Conservation (phyloP, 1,140 invertebrate species). For the Metopolophium dirhodum region DNA sequence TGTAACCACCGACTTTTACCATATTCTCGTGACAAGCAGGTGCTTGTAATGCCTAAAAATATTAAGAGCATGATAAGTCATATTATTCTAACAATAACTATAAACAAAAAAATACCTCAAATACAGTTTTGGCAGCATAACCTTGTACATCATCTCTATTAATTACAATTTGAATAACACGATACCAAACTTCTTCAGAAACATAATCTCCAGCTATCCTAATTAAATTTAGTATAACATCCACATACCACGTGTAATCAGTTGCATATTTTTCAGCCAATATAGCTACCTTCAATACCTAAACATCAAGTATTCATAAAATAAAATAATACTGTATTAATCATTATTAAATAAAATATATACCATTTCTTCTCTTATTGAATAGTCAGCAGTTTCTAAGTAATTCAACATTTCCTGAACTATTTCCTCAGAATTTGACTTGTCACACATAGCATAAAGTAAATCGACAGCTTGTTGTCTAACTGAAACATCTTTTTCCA, state of each 20-base stretch:
- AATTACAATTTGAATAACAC: slow-evolving; percentile 99
- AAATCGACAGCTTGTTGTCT: slow-evolving; percentile 98
- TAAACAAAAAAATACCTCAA: slow-evolving; percentile 72
- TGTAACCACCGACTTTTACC: slow-evolving; percentile 99
- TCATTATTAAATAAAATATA: slow-evolving; percentile 17
- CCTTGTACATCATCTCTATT: slow-evolving; percentile 99
- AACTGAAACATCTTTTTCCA: slow-evolving; percentile 99
- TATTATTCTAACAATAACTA: slow-evolving; percentile 47
- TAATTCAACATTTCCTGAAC: slow-evolving; percentile 99
- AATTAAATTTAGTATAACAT: slow-evolving; percentile 99
- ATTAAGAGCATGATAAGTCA: neutral
- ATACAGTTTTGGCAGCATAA: slow-evolving; percentile 99
- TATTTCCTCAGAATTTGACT: slow-evolving; percentile 99
- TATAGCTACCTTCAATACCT: slow-evolving; percentile 97
- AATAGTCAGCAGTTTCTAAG: slow-evolving; percentile 98
- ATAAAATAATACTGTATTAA: slow-evolving; percentile 19
- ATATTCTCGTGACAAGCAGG: slow-evolving; percentile 99
- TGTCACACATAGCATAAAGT: slow-evolving; percentile 99
- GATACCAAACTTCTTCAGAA: slow-evolving; percentile 97
- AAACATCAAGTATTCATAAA: slow-evolving; percentile 52
- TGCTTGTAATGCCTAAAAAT: slow-evolving; percentile 84
- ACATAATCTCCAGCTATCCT: slow-evolving; percentile 99
- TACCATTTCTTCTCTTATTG: slow-evolving; percentile 99
- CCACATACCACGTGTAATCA: slow-evolving; percentile 99
- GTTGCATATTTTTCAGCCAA: slow-evolving; percentile 99